phyloP scores from a whole-genome alignment of 2,888 invertebrate genomes.

The Papilio demoleus region DNA sequence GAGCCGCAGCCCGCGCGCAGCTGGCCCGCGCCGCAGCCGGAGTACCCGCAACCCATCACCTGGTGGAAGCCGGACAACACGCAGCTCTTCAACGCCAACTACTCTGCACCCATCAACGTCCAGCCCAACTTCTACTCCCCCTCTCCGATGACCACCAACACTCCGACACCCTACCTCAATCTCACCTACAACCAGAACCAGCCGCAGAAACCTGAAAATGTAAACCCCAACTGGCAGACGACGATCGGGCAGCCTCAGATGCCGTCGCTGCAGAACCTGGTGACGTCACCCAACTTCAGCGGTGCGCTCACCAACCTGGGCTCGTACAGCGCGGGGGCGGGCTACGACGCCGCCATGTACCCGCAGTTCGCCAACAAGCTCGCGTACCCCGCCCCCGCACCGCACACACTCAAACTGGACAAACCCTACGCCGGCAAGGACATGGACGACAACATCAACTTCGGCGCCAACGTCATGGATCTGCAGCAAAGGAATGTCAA shows the following conservation, averaged over 20 bases:
- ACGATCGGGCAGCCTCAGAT: constrained; percentile 68
- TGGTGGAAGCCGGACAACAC: constrained; percentile 73
- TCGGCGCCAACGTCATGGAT: constrained; percentile 57
- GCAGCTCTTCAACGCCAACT: constrained; percentile 57
- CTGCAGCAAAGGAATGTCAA: constrained; percentile 61
- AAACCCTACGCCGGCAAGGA: constrained; percentile 63
- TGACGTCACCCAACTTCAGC: constrained; percentile 67
- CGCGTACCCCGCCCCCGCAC: constrained; percentile 53
- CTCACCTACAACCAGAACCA: constrained; percentile 52
- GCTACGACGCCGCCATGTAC: constrained; percentile 75
- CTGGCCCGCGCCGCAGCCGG: constrained; percentile 54
- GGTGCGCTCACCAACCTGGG: constrained; percentile 66
- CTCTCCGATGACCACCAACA: constrained; percentile 49
- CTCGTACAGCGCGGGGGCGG: constrained; percentile 59
- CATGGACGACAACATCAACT: constrained; percentile 57
- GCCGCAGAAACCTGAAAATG: constrained; percentile 54
- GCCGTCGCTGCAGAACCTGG: constrained; percentile 64
- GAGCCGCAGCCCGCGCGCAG: constrained; percentile 51
- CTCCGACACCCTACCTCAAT: constrained; percentile 62
- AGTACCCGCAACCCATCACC: constrained; percentile 55
- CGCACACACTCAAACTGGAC: constrained; percentile 54
- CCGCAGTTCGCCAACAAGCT: constrained; percentile 69
- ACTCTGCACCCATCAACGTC: constrained; percentile 53
- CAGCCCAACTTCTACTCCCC: constrained; percentile 66
- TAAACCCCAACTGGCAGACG: constrained; percentile 57